Conservation (phyloP, 2,797 vertebrate genomes). For the Notoglanidium macrostoma region DNA sequence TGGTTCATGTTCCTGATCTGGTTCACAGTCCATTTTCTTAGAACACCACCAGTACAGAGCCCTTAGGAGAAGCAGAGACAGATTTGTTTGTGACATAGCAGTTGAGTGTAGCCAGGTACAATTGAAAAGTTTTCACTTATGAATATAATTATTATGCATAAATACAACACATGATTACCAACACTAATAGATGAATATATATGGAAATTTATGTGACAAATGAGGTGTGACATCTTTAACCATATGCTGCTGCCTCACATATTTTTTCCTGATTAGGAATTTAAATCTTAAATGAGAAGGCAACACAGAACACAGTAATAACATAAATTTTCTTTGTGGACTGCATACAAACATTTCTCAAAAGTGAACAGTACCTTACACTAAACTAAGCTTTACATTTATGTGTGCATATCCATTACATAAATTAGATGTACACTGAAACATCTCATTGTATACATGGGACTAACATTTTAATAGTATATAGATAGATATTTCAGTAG, state of each 20-base stretch:
- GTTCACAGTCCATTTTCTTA: conserved; percentile 13
- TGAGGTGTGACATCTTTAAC: not conserved
- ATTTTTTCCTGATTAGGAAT: not conserved
- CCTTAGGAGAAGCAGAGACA: conserved; percentile 38
- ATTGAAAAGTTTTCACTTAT: not conserved
- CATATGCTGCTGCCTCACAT: not conserved
- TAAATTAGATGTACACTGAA: not conserved
- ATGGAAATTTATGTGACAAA: not conserved
- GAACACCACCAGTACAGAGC: conserved; percentile 29
- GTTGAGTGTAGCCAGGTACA: not conserved
- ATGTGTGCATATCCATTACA: not conserved
- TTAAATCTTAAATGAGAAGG: not conserved
- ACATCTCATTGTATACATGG: not conserved
- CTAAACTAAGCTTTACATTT: not conserved
- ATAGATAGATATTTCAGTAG: not conserved
- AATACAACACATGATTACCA: not conserved
- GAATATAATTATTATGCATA: not conserved
- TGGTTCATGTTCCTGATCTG: conserved; percentile 31
- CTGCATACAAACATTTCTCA: not conserved
- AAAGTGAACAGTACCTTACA: not conserved
- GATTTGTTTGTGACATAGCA: not conserved
- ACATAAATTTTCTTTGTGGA: not conserved
- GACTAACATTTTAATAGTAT: not conserved
- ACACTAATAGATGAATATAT: not conserved
- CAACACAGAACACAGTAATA: not conserved